Base-by-base conservation (phyloP, 2,797 vertebrate genomes). In the Spinus olivaceus region DNA sequence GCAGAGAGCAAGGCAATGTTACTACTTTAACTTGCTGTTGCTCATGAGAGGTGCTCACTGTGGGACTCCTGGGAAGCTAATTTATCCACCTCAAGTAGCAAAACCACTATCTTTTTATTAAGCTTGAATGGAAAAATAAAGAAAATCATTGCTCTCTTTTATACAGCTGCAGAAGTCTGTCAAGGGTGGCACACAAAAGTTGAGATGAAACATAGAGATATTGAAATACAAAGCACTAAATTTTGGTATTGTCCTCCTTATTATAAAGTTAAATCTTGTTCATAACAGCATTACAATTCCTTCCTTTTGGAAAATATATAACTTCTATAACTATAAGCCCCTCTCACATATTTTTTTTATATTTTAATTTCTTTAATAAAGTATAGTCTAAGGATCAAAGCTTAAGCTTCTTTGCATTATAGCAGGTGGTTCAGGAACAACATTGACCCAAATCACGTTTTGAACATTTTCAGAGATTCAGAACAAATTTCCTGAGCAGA, bases 321-420 rank as follows among this genome's bases (percentile, higher is more conserved):
- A 91, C 54, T 82, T 51, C 27, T 92, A 86, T 74, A 76, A n/a
- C n/a, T 78, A 69, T 91, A 73, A 92, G 32, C 28, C 80, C 28
- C 39, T 95, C 80, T 84, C 54, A 60, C 27, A 24, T 6, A 74
- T 4, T 4, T 82, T 42, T 21, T 21, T 91, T 32, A 18, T 81
- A 54, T 88, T 92, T 96, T 96, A 94, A 89, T 91, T 96, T 69
- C 78, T 97, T 97, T 93, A 90, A 94, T 95, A 49, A 95, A 95
- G 49, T 27, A 50, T 3, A 86, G 44, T 80, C 61, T 60, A 94
- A 57, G 74, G 79, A 97, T 79, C 81, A 74, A 81, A n/a, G 59
- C 47, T 94, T 87, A 85, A 50, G 71, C 12, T 92, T 88, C 50
- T 95, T 63, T 92, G 73, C 67, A 70, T 64, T 81, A 71, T 85